Conservation (phyloP, 2,113 vertebrate genomes). For the Redunca redunca region DNA sequence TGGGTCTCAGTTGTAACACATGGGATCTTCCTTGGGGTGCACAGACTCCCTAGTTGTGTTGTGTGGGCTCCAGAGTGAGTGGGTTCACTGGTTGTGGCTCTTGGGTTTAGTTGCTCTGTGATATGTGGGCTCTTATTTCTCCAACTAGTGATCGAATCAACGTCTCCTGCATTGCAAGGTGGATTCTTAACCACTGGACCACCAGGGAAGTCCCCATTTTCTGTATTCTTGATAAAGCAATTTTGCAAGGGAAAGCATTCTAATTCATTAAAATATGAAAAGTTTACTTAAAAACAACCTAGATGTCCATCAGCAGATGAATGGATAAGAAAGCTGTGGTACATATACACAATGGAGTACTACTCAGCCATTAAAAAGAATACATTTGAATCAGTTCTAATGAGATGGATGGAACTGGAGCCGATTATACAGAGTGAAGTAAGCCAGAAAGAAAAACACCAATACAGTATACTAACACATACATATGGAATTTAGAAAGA, state of each 20-base stretch:
- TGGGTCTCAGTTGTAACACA: not conserved
- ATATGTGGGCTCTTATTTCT: not conserved
- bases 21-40: not conserved
- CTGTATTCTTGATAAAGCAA: not conserved
- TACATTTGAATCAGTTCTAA: no score
- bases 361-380: no score
- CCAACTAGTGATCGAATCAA: fast-evolving
- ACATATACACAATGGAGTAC: no score
- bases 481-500: no score
- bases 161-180: not conserved
- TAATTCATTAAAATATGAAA: not conserved
- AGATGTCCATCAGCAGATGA: no score
- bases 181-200: not conserved
- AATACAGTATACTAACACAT: no score
- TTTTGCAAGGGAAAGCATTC: not conserved
- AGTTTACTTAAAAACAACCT: not conserved
- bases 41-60: not conserved
- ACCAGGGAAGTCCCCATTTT: not conserved
- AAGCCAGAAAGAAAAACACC: no score
- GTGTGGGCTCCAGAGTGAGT: not conserved
- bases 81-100: not conserved
- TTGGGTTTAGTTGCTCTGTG: not conserved
- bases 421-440: no score
- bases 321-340: no score
- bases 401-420: no score